Evolutionary conservation across 2,797 vertebrate genomes (phyloP).

Genomic region (Acanthopagrus latus): DNA sequence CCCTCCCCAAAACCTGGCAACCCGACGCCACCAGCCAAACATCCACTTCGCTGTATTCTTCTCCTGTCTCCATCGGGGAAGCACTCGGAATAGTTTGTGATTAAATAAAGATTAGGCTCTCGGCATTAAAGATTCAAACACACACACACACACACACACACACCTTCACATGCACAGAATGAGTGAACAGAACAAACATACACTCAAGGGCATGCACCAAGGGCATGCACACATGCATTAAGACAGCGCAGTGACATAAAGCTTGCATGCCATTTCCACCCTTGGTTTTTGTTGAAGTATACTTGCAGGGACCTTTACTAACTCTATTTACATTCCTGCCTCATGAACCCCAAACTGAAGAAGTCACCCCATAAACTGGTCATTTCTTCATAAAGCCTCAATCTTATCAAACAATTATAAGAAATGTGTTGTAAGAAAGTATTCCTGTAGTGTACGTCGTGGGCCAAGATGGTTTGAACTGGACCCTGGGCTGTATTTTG

Average conservation of each 20-base stretch:
- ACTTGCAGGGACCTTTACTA: background rate
- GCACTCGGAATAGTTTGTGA: conserved; percentile 78
- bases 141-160: conserved; percentile 20
- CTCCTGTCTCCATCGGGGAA: conserved; percentile 52
- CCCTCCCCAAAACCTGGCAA: conserved; percentile 79
- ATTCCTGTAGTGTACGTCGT: background rate
- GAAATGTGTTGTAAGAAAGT: too few relatives aligned
- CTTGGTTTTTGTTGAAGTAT: background rate
- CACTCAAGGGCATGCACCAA: background rate
- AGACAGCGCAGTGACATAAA: background rate
- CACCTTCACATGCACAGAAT: conserved; percentile 19
- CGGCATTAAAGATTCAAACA: conserved; percentile 75
- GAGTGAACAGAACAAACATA: conserved; percentile 28
- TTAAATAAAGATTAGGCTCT: conserved; percentile 84
- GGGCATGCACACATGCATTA: background rate
- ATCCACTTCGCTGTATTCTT: conserved; percentile 63
- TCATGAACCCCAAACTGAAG: background rate
- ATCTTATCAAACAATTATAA: background rate
- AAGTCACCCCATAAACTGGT: background rate
- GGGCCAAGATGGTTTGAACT: too few relatives aligned
- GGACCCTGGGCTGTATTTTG: too few relatives aligned
- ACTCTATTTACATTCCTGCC: background rate
- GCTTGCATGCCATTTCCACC: background rate
- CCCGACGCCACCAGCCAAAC: conserved; percentile 61
- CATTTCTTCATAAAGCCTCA: background rate